phyloP scores from a whole-genome alignment of 2,797 vertebrate genomes.

The Argentina silus region DNA sequence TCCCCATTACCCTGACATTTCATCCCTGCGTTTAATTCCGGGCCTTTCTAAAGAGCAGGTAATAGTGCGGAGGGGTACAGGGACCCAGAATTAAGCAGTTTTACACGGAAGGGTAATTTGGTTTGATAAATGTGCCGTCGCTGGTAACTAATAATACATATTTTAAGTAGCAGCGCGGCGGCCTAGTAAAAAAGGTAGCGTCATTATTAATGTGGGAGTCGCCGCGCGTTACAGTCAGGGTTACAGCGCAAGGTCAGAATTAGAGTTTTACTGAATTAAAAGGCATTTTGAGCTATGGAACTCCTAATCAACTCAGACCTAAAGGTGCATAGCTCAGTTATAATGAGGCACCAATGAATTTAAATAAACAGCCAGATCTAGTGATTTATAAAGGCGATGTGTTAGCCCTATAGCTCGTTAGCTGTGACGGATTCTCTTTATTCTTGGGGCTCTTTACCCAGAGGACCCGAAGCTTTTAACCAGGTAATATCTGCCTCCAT shows the following conservation, averaged over 20 bases:
- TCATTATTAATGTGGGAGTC: slow-evolving; percentile 99
- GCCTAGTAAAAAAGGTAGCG: slow-evolving; percentile 88
- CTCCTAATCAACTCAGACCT: slow-evolving; percentile 99
- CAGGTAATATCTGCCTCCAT: slow-evolving; percentile 86
- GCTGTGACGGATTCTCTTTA: slow-evolving; percentile 95
- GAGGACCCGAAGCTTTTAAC: slow-evolving; percentile 86
- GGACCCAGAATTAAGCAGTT: slow-evolving; percentile 98
- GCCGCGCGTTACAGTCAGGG: slow-evolving; percentile 95
- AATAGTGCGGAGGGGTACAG: slow-evolving; percentile 96
- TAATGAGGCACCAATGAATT: slow-evolving; percentile 99
- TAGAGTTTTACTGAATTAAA: slow-evolving; percentile 99
- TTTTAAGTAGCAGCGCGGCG: slow-evolving; percentile 87
- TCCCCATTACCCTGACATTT: slow-evolving; percentile 91
- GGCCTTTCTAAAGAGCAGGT: slow-evolving; percentile 97
- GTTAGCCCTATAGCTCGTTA: slow-evolving; percentile 99
- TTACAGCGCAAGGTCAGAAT: slow-evolving; percentile 99
- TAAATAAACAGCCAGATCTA: slow-evolving; percentile 98
- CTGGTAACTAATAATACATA: slow-evolving; percentile 99
- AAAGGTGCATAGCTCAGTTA: slow-evolving; percentile 99
- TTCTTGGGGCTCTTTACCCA: slow-evolving; percentile 91
- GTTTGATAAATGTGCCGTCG: slow-evolving; percentile 96
- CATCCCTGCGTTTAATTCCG: slow-evolving; percentile 94
- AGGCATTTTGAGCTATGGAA: slow-evolving; percentile 99
- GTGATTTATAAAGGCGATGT: slow-evolving; percentile 97
- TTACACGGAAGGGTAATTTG: slow-evolving; percentile 99